A percentile compares a stretch with the other conserved stretches of the same genome.
Evolutionary conservation across 2,888 invertebrate genomes (phyloP).

Genomic region (Chloroclysta siterata): DNA sequence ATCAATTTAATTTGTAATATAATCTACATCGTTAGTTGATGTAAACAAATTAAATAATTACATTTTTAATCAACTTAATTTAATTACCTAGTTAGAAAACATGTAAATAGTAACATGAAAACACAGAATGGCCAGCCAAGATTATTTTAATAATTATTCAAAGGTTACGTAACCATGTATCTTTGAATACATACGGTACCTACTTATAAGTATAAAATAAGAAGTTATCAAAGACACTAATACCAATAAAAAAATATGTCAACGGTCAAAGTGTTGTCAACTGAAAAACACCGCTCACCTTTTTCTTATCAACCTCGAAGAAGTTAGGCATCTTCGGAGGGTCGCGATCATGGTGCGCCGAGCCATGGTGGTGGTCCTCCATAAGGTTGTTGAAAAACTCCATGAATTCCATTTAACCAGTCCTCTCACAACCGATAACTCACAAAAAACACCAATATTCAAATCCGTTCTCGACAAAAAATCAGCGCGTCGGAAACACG

Average conservation of each 20-base stretch:
- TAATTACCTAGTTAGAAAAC: neutral
- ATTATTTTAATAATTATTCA: neutral
- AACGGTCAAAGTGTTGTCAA: neutral
- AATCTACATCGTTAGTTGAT: conserved; percentile 17
- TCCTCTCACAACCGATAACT: conserved; percentile 48
- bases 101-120: neutral
- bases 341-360: conserved; percentile 61
- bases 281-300: conserved; percentile 54
- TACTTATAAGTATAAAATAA: too few relatives aligned
- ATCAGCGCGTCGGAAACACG: conserved; percentile 65
- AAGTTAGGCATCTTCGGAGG: conserved; percentile 77
- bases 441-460: conserved; percentile 54
- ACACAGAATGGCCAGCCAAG: neutral
- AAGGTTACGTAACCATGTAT: neutral
- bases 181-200: too few relatives aligned
- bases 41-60: conserved; percentile 16
- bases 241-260: neutral
- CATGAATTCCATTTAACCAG: conserved; percentile 73
- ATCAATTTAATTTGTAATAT: neutral
- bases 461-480: conserved; percentile 49
- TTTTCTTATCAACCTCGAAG: conserved; percentile 79
- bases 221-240: neutral
- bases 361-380: conserved; percentile 67
- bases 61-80: neutral
- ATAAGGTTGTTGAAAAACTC: conserved; percentile 73